These are phyloP conservation scores for Remorina albescens DNA, from an alignment of 2,797 vertebrate genomes.

Conservation along the genomic window DNA sequence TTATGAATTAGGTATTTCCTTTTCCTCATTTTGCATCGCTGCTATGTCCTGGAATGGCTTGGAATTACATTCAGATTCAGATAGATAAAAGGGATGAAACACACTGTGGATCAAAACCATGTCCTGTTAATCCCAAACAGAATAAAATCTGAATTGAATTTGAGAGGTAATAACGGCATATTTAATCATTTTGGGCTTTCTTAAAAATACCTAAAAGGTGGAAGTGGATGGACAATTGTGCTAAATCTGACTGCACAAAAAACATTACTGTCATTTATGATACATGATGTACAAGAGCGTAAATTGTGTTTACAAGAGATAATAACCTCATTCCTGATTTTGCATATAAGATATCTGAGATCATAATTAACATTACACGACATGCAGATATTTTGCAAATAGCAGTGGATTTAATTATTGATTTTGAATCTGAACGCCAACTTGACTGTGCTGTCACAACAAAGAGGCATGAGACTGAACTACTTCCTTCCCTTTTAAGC, in stretches of 20 bases:
- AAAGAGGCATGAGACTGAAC: neutral
- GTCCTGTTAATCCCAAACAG: neutral
- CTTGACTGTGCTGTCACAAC: neutral
- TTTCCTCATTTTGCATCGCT: constrained; percentile 28
- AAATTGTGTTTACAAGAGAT: neutral
- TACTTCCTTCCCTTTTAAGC: neutral
- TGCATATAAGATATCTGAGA: neutral
- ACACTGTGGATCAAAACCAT: constrained; percentile 17
- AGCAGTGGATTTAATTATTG: neutral
- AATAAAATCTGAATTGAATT: constrained; percentile 2
- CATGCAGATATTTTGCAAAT: neutral
- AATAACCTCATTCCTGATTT: neutral
- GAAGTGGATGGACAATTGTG: neutral
- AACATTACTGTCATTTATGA: neutral
- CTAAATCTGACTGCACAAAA: neutral
- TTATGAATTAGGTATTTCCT: constrained; percentile 66
- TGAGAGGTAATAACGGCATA: neutral
- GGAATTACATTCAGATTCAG: constrained; percentile 26
- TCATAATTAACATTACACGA: neutral
- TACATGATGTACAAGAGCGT: neutral
- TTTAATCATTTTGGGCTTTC: constrained; percentile 9
- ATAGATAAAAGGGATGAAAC: constrained; percentile 13
- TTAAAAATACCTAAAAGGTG: neutral
- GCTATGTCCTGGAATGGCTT: constrained; percentile 30
- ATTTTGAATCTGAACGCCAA: neutral